Evolutionary conservation across 1,140 invertebrate genomes (phyloP), one percentile per base, ranked within the genome.

Genomic region (Euborellia annulipes): DNA sequence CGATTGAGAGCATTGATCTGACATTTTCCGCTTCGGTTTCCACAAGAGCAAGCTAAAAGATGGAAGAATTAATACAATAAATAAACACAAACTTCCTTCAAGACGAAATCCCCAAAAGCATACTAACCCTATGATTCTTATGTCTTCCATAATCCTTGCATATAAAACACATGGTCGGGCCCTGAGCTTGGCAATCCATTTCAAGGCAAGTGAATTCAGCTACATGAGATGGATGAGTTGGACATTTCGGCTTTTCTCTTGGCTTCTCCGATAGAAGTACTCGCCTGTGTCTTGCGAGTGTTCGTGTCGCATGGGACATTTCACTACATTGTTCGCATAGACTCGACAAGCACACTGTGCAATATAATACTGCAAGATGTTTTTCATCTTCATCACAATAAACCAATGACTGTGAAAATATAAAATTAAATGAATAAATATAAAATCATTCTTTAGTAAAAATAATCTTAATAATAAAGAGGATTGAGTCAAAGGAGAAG

Each of bases 151-250:
- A 75, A 48, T 69, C 67, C 54, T 75, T 76, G 55, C 74, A 77
- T 13, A 76, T 64, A 54, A 74, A 76, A 50, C 74, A 76, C 70
- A 75, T 72, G 3, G 69, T 52, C 21, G 66, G 58, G 17, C 54
- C 27, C 21, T 62, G 34, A 42, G 58, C 61, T 47, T 68, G 62
- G 53, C 73, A 77, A 17, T 64, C 67, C 37, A 74, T 69, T 50
- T 76, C 70, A 32, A 73, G 59, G 47, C 73, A 77, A 16, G 70
- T 69, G 58, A 76, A 77, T 49, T 77, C 73, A 2, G 74, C 72
- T 7, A 69, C 56, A 47, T 76, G 71, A 34, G 68, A 67, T 0
- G 69, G 64, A 52, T 77, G 74, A 42, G 66, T 66, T 1, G 62
- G 57, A 58, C 74, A 77, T 49, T 71, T 71, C 7, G 72, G 72